Evolutionary conservation across 2,888 invertebrate species (phyloP), one percentile per base, ranked within the genome.

Genomic region (Phragmatobia fuliginosa): DNA sequence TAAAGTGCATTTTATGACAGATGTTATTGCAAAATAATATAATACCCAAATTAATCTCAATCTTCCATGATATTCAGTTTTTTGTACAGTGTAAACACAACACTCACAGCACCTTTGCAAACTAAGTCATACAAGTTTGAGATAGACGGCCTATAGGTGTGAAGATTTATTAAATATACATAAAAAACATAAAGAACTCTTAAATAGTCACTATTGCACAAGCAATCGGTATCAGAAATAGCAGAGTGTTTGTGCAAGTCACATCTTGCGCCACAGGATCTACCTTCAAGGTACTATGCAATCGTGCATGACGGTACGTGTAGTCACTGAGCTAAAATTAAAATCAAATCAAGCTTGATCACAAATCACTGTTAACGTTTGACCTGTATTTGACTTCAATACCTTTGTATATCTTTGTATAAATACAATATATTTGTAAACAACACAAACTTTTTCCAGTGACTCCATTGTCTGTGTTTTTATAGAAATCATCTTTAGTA

Each of bases 201-300:
- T 81, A 81, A 81, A 80, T 85, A 82, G 81, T 85, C 84, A 79
- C 82, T 85, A 81, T 83, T 70, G 67, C 78, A 67, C 78, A 78
- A 74, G 77, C 76, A 78, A 83, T 86, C 78, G 85, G 84, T 84
- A 87, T 88, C 87, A 86, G 87, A 91, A 91, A 91, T 91, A 91
- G 90, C 90, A 87, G 87, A 85, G 88, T 71, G 56, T 85, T 92
- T 92, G 89, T 91, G 93, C 93, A 93, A 93, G 93, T 93, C 94
- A 94, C 92, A 94, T 92, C 92, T 87, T 83, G 86, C 82, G 77
- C 74, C 87, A 81, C 91, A 91, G 92, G 94, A 93, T 88, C 90
- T 85, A 84, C 82, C 83, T 80, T 78, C 92, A 93, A 94, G 94
- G 94, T 89, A 74, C 87, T 87, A 86, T 28, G 69, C 88, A 84